Evolutionary conservation across 2,113 vertebrate genomes (phyloP).

Genomic region (Arothron firmamentum): DNA sequence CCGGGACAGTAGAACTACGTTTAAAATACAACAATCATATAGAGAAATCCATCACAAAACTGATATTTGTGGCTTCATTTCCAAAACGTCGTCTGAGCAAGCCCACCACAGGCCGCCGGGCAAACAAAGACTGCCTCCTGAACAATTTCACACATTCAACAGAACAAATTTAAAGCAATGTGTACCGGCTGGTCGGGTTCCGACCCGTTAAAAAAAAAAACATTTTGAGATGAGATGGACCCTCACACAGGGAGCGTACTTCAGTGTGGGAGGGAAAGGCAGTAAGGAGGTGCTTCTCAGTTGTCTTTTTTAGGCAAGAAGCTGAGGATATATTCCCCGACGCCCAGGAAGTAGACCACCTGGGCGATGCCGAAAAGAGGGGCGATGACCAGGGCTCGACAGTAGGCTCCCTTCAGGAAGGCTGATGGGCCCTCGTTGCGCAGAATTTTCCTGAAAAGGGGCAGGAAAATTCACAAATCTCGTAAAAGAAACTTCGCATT

Average conservation of each 20-base stretch:
- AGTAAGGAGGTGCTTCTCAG: slow-evolving; percentile 60
- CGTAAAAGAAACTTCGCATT: not conserved
- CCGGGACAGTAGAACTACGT: slow-evolving; percentile 29
- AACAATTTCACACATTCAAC: slow-evolving; percentile 66
- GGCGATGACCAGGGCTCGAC: slow-evolving; percentile 95
- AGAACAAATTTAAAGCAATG: slow-evolving; percentile 44
- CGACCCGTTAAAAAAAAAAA: slow-evolving; percentile 25
- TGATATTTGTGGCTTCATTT: slow-evolving; percentile 62
- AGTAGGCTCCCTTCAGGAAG: slow-evolving; percentile 97
- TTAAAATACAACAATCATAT: slow-evolving; percentile 43
- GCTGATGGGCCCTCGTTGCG: slow-evolving; percentile 87
- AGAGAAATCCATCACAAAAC: slow-evolving; percentile 25
- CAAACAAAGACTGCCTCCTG: slow-evolving; percentile 57
- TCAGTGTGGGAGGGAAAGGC: slow-evolving; percentile 58
- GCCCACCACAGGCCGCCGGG: slow-evolving; percentile 66
- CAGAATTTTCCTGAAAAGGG: slow-evolving; percentile 85
- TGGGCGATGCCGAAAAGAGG: slow-evolving; percentile 97
- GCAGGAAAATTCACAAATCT: slow-evolving; percentile 18
- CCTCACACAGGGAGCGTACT: slow-evolving; percentile 49
- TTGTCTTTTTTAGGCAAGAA: slow-evolving; percentile 78
- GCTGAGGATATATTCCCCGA: slow-evolving; percentile 87
- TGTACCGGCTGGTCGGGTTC: slow-evolving; percentile 26
- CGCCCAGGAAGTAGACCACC: slow-evolving; percentile 96
- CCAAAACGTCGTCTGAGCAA: slow-evolving; percentile 49
- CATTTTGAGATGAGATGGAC: slow-evolving; percentile 51